These are phyloP conservation scores for Onychorhynchus coronatus DNA, from an alignment of 2,113 vertebrate species.

Conservation along the genomic window DNA sequence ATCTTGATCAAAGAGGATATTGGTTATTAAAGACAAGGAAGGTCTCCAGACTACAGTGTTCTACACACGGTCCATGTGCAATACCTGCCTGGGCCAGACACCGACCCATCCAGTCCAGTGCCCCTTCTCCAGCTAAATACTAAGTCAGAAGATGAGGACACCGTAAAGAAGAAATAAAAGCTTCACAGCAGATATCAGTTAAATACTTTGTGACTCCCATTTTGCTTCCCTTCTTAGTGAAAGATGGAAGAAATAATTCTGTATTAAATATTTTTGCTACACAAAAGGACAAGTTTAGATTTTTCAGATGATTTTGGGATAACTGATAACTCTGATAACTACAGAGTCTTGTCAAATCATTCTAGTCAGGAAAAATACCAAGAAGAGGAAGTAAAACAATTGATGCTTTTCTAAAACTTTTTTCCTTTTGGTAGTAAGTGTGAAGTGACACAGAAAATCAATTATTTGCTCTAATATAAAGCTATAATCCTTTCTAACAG, in stretches of 20 bases:
- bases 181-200: background rate
- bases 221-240: background rate
- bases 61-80: background rate
- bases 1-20: background rate
- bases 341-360: background rate
- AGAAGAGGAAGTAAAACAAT: background rate
- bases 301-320: background rate
- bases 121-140: background rate
- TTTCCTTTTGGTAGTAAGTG: background rate
- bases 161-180: background rate
- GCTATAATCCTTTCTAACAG: conserved; percentile 18
- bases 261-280: background rate
- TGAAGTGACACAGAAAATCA: conserved; percentile 34
- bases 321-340: background rate
- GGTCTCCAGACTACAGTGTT: background rate
- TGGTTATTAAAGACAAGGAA: background rate
- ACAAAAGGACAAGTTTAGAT: background rate
- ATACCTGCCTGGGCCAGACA: background rate
- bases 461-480: conserved; percentile 27
- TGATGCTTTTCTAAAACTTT: accelerated
- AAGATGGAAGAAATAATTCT: background rate
- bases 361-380: background rate
- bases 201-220: background rate
- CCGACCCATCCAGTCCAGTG: accelerated
- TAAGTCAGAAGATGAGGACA: background rate